These are phyloP conservation scores for Diachrysia chrysitis DNA, from an alignment of 2,888 invertebrate genomes.

Conservation along the genomic window DNA sequence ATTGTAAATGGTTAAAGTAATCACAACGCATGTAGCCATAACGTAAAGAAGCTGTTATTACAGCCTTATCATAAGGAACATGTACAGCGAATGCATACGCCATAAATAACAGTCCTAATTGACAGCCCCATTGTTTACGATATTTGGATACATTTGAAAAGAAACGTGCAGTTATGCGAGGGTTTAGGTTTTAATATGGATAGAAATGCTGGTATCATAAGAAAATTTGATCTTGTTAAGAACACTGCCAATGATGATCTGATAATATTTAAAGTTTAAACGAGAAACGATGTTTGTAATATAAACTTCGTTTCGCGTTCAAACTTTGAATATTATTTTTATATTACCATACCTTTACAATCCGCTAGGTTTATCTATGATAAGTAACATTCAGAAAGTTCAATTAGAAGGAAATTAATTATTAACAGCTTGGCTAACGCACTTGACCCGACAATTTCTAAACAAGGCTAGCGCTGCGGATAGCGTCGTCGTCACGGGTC, in stretches of 20 bases:
- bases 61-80: constrained; percentile 11
- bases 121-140: constrained; percentile 26
- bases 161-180: constrained; percentile 45
- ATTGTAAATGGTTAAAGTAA: constrained; percentile 8
- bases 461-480: constrained; percentile 58
- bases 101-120: constrained; percentile 29
- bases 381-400: constrained; percentile 12
- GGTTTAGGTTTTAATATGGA: constrained; percentile 25
- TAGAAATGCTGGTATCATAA: constrained; percentile 9
- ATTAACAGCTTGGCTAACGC: constrained; percentile 39
- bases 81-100: constrained; percentile 12
- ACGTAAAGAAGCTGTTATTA: constrained; percentile 7
- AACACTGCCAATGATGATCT: too few relatives aligned
- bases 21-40: constrained; percentile 2
- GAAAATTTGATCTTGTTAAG: constrained; percentile 3
- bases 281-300: too few relatives aligned
- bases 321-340: too few relatives aligned
- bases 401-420: constrained; percentile 8
- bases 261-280: too few relatives aligned
- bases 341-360: background rate
- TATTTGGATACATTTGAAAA: constrained; percentile 35
- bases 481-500: constrained; percentile 68
- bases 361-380: background rate
- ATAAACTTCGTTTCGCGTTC: too few relatives aligned
- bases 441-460: constrained; percentile 61